A percentile compares a stretch with the other conserved stretches of the same genome.
These are phyloP conservation scores for Lycia hirtaria DNA, from an alignment of 2,888 invertebrate genomes.

Conservation along the genomic window DNA sequence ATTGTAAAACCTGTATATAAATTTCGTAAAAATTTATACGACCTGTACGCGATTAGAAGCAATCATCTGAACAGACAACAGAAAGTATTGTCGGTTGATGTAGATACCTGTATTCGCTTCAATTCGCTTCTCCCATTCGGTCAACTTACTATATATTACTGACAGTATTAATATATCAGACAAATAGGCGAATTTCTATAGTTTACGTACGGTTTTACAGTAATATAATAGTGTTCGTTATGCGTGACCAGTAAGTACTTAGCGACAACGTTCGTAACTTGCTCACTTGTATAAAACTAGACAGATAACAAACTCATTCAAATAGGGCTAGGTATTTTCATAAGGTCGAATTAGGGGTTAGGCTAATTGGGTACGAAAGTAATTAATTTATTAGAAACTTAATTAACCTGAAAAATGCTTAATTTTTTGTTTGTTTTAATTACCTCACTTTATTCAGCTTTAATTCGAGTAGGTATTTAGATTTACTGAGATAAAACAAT, in stretches of 20 bases:
- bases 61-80: no score
- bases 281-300: conserved; percentile 38
- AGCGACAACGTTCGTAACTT: conserved; percentile 51
- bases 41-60: no score
- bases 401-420: not conserved
- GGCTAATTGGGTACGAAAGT: conserved; percentile 24
- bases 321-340: conserved; percentile 31
- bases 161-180: no score
- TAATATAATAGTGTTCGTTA: conserved; percentile 55
- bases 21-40: no score
- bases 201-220: conserved; percentile 13
- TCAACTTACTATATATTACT: no score
- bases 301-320: conserved; percentile 39
- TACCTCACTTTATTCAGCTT: not conserved
- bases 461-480: not conserved
- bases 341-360: conserved; percentile 32
- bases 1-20: no score
- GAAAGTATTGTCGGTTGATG: no score
- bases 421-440: not conserved
- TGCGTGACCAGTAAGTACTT: conserved; percentile 60
- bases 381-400: conserved; percentile 1
- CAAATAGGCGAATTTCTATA: no score
- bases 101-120: no score
- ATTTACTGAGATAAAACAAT: not conserved
- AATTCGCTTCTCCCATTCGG: no score